Evolutionary conservation across 1,140 invertebrate genomes (phyloP).

Genomic region (Varroa destructor): DNA sequence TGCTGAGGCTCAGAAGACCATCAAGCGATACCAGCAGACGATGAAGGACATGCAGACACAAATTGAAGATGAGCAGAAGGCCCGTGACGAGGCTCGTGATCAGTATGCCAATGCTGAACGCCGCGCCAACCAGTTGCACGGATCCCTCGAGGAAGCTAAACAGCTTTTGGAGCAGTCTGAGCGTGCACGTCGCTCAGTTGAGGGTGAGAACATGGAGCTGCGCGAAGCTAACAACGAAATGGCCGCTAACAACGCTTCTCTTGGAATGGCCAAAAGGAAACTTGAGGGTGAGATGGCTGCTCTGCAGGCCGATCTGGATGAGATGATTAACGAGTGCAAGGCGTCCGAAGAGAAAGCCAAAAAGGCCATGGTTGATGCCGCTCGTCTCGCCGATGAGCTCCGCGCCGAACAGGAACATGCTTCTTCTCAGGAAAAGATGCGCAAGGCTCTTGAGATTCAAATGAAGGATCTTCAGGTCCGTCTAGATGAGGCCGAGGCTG

Average conservation of each 20-base stretch:
- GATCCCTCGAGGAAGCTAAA: constrained; percentile 89
- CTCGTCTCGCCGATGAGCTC: constrained; percentile 89
- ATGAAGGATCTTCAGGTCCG: constrained; percentile 87
- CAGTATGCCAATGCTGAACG: constrained; percentile 88
- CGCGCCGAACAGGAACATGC: constrained; percentile 97
- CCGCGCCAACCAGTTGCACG: constrained; percentile 80
- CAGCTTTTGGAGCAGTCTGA: constrained; percentile 76
- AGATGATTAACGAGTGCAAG: constrained; percentile 87
- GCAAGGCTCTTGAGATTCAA: constrained; percentile 88
- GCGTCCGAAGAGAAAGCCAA: constrained; percentile 92
- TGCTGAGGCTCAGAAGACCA: constrained; percentile 96
- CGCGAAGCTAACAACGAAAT: constrained; percentile 94
- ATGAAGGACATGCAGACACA: constrained; percentile 85
- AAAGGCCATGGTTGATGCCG: constrained; percentile 95
- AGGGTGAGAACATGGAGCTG: constrained; percentile 87
- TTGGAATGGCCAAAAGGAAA: constrained; percentile 92
- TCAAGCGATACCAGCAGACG: constrained; percentile 91
- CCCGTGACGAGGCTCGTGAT: constrained; percentile 90
- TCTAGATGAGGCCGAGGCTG: constrained; percentile 49
- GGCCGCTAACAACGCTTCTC: constrained; percentile 73
- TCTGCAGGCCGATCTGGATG: constrained; percentile 89
- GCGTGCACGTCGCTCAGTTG: constrained; percentile 84
- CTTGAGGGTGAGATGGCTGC: constrained; percentile 91
- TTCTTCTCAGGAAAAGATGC: constrained; percentile 90
- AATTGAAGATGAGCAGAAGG: constrained; percentile 91